These are phyloP conservation scores for Xenentodon cancila DNA, from an alignment of 2,797 vertebrate genomes.

Conservation along the genomic window DNA sequence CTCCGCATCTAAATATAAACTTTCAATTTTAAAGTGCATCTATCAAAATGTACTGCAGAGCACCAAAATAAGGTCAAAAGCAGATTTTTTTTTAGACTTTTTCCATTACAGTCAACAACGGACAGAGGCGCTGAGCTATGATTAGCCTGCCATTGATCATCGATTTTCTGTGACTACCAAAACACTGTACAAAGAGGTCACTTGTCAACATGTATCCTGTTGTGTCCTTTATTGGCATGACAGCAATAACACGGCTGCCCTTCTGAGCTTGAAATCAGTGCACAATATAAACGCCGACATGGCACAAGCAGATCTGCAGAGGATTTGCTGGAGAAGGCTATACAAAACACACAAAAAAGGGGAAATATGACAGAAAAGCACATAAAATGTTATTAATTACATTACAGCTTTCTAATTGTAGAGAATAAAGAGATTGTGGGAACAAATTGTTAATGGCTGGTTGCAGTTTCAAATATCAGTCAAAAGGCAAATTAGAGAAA, in stretches of 20 bases:
- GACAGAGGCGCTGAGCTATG: slow-evolving; percentile 47
- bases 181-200: slow-evolving; percentile 52
- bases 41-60: slow-evolving; percentile 48
- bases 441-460: slow-evolving; percentile 34
- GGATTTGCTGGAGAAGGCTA: slow-evolving; percentile 27
- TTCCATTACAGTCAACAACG: slow-evolving; percentile 66
- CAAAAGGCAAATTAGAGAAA: slow-evolving; percentile 48
- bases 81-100: slow-evolving; percentile 55
- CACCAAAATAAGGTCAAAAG: slow-evolving; percentile 63
- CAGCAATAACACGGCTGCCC: slow-evolving; percentile 47
- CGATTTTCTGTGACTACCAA: slow-evolving; percentile 42
- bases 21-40: slow-evolving; percentile 46
- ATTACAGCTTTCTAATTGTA: slow-evolving; percentile 45
- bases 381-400: slow-evolving; percentile 56
- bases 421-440: slow-evolving; percentile 11
- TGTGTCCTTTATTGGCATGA: slow-evolving; percentile 31
- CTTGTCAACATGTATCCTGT: slow-evolving; percentile 38
- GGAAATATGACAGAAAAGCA: slow-evolving; percentile 32
- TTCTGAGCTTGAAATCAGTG: slow-evolving; percentile 25
- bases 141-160: slow-evolving; percentile 61
- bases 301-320: slow-evolving; percentile 30
- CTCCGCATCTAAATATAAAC: slow-evolving; percentile 61
- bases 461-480: slow-evolving; percentile 29
- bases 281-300: slow-evolving; percentile 42
- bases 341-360: not conserved